These are phyloP conservation scores for Oncorhynchus masou DNA, from an alignment of 2,113 vertebrate species.

Conservation along the genomic window DNA sequence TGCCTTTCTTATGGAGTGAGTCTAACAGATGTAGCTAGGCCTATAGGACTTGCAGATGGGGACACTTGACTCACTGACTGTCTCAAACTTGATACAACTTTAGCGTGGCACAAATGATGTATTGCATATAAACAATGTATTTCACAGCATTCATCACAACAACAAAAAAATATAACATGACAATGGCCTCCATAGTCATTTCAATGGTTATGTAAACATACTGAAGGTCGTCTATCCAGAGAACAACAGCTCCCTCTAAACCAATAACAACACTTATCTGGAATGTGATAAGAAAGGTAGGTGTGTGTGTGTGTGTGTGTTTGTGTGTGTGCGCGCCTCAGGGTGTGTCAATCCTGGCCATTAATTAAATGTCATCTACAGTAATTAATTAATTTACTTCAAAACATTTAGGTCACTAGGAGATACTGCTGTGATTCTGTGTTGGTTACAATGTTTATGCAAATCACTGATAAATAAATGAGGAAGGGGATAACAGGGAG, in stretches of 20 bases:
- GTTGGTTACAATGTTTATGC: constrained; percentile 14
- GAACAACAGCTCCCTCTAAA: not conserved
- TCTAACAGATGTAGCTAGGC: constrained; percentile 24
- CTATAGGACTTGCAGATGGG: constrained; percentile 19
- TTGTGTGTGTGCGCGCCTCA: not conserved
- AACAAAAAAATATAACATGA: too few relatives aligned
- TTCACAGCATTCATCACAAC: not conserved
- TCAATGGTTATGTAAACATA: not conserved
- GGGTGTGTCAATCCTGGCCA: constrained; percentile 16
- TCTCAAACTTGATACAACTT: not conserved
- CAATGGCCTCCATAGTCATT: not conserved
- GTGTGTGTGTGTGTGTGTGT: too few relatives aligned
- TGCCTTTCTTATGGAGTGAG: constrained; percentile 17
- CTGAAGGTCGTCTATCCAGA: not conserved
- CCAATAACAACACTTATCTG: not conserved
- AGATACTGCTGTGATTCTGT: constrained; percentile 10
- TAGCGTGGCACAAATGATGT: not conserved
- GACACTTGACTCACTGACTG: not conserved
- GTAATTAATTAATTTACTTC: constrained; percentile 23
- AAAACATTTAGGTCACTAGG: constrained; percentile 13
- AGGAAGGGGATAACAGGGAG: not conserved
- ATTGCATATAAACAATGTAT: not conserved
- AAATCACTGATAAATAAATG: constrained; percentile 2
- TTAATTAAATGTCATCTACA: constrained; percentile 25
- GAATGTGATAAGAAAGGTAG: not conserved